Evolutionary conservation across 1,140 invertebrate genomes (phyloP).

Genomic region (Pseudomyrmex gracilis): DNA sequence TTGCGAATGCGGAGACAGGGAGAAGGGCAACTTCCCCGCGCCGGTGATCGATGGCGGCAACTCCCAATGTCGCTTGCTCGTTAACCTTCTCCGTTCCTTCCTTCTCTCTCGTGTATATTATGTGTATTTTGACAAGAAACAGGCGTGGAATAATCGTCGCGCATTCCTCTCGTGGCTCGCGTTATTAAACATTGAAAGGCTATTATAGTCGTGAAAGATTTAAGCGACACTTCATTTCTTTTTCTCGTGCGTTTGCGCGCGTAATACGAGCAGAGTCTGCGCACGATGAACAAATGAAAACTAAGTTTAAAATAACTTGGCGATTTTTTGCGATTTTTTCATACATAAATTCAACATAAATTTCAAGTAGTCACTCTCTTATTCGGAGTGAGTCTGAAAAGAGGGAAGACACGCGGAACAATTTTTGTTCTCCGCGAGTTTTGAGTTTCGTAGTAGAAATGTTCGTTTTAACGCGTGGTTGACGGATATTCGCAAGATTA

Average conservation of each 20-base stretch:
- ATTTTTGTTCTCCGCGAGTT: background rate
- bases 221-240: background rate
- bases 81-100: background rate
- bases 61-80: background rate
- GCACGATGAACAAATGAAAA: too few relatives aligned
- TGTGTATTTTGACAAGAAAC: constrained; percentile 11
- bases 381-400: too few relatives aligned
- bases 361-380: too few relatives aligned
- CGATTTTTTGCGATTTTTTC: too few relatives aligned
- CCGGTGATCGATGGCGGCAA: constrained; percentile 29
- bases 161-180: background rate
- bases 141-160: background rate
- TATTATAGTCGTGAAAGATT: background rate
- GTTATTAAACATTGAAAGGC: constrained; percentile 1
- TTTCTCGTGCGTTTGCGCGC: too few relatives aligned
- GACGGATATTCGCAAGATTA: constrained; percentile 1
- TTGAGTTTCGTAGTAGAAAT: background rate
- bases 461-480: constrained; percentile 2
- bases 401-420: too few relatives aligned
- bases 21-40: too few relatives aligned
- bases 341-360: too few relatives aligned
- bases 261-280: too few relatives aligned
- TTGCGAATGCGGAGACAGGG: background rate
- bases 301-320: too few relatives aligned
- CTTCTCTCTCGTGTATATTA: constrained; percentile 1